Base-by-base conservation (phyloP, 2,888 invertebrate species). In the Orthonevra nobilis region DNA sequence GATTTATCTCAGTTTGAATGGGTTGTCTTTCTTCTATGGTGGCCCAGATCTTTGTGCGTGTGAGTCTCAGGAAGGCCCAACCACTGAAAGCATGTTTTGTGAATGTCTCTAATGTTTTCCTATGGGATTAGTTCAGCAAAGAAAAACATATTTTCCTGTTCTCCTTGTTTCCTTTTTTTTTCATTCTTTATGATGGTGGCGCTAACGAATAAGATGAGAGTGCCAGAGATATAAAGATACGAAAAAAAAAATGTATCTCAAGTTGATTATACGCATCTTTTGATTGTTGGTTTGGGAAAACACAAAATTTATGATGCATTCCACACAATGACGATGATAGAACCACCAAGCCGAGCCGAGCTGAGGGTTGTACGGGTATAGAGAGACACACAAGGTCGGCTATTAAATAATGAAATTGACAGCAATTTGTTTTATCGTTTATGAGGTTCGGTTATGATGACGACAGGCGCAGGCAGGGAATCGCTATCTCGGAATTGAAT, bases 391-490 rank as follows among this genome's bases (percentile, higher is more conserved):
- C 73, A 79, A 79, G 73, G 79, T 68, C 79, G 79, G 48, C 66
- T 42, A 73, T 79, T 66, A 79, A 79, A 61, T 73, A 73, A 66
- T 68, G 61, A 44, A 79, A 73, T 79, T 79, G 79, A 73, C 79
- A 60, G 79, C 61, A 79, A 79, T 79, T 79, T 79, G 79, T 79
- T 79, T 72, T 38, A 73, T 64, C 79, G 60, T 54, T 79, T 66
- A 72, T 30, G 73, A 42, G 38, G 60, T 40, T 60, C 20, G 52
- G 42, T 30, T 56, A 40, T 56, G 50, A 48, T 34, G 15, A 52
- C 10, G 70, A 15, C 1, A n/a, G n/a, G n/a, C n/a, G n/a, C n/a
- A n/a, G n/a, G n/a, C n/a, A n/a, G n/a, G n/a, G n/a, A n/a, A n/a
- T n/a, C n/a, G n/a, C n/a, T n/a, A n/a, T n/a, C n/a, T n/a, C n/a